Percentiles rank a stretch among this genome's conserved stretches.
Evolutionary conservation across 2,888 invertebrate genomes (phyloP).

Genomic region (Melinopterus prodromus): DNA sequence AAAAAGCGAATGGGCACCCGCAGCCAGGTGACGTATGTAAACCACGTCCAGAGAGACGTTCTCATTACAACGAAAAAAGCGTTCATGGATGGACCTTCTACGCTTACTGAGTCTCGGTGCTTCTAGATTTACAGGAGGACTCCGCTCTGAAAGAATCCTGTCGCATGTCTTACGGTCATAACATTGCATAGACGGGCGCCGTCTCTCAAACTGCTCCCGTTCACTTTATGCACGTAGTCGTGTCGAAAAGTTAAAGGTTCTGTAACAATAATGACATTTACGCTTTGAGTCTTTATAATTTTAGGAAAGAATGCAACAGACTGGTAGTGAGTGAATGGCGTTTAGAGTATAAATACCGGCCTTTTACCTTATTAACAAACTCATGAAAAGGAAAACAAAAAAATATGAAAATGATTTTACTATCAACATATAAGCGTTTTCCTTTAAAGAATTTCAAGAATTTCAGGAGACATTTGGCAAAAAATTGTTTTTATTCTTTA

Average conservation of each 20-base stretch:
- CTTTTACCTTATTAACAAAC: no score
- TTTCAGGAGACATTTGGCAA: no score
- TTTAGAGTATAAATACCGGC: no score
- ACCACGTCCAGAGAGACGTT: not conserved
- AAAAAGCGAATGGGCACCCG: not conserved
- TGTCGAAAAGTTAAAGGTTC: not conserved
- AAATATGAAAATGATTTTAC: no score
- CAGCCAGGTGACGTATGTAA: not conserved
- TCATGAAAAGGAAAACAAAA: no score
- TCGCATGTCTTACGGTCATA: conserved; percentile 4
- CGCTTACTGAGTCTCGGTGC: not conserved
- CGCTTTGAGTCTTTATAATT: no score
- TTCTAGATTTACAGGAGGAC: not conserved
- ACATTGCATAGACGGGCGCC: not conserved
- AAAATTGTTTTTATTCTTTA: no score
- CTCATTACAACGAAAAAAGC: not conserved
- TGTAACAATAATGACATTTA: not conserved
- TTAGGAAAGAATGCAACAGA: no score
- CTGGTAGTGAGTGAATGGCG: no score
- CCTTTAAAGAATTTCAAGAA: no score
- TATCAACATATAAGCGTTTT: no score
- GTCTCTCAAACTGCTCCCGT: not conserved
- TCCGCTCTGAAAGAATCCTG: not conserved
- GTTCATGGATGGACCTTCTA: not conserved
- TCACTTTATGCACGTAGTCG: not conserved